A percentile compares a stretch with the other conserved stretches of the same genome.
phyloP scores from a whole-genome alignment of 2,113 vertebrate species.

The Vombatus ursinus region DNA sequence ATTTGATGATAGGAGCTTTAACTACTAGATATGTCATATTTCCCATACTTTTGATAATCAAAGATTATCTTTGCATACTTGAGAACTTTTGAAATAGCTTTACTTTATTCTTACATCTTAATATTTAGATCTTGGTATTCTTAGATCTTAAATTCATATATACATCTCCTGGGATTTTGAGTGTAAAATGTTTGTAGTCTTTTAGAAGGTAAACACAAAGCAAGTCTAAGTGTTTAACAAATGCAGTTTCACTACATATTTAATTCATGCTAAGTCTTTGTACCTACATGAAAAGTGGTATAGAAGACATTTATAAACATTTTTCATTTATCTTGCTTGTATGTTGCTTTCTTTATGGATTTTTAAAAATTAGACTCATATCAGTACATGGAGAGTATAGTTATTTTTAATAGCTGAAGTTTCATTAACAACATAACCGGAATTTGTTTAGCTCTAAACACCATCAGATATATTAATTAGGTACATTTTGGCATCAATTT shows the following conservation, averaged over 20 bases:
- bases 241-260: not conserved
- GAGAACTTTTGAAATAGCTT: slow-evolving; percentile 33
- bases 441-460: slow-evolving; percentile 80
- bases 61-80: slow-evolving; percentile 42
- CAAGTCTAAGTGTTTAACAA: not conserved
- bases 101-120: not conserved
- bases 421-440: slow-evolving; percentile 75
- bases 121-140: too few species aligned
- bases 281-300: slow-evolving; percentile 48
- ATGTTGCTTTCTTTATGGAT: slow-evolving; percentile 10
- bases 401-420: slow-evolving; percentile 79
- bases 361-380: slow-evolving; percentile 2
- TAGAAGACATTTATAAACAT: slow-evolving; percentile 51
- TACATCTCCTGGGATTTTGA: not conserved
- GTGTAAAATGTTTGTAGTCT: not conserved
- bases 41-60: slow-evolving; percentile 20
- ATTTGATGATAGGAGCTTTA: slow-evolving; percentile 47
- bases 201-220: not conserved
- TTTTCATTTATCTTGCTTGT: slow-evolving; percentile 45
- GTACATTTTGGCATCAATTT: slow-evolving; percentile 80
- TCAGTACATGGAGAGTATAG: slow-evolving; percentile 71
- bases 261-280: slow-evolving; percentile 29
- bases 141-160: not conserved
- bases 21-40: not conserved
- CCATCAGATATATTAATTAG: slow-evolving; percentile 81